Evolutionary conservation across 2,888 invertebrate genomes (phyloP).

Genomic region (Choristoneura rosaceana): DNA sequence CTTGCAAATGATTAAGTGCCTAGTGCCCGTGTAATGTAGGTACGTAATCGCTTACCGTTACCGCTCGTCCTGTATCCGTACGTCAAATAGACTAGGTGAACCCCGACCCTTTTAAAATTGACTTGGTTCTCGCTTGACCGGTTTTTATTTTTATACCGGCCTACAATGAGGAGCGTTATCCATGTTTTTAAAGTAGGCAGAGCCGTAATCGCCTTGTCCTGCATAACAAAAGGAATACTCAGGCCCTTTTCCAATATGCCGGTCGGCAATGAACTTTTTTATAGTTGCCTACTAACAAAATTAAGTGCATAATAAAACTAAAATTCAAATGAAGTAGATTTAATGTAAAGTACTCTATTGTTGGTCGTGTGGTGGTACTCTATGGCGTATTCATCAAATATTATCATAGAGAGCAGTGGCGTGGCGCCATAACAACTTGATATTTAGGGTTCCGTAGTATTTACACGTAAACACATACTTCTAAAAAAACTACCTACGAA

Average conservation of each 20-base stretch:
- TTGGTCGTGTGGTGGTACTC: too few relatives aligned
- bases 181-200: slow-evolving; percentile 46
- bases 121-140: slow-evolving; percentile 25
- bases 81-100: not conserved
- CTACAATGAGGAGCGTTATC: slow-evolving; percentile 32
- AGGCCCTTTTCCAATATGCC: slow-evolving; percentile 23
- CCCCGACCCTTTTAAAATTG: slow-evolving; percentile 8
- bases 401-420: too few relatives aligned
- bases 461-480: too few relatives aligned
- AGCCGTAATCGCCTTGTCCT: slow-evolving; percentile 40
- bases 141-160: slow-evolving; percentile 30
- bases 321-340: not conserved
- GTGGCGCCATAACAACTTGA: too few relatives aligned
- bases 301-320: not conserved
- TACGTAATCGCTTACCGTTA: not conserved
- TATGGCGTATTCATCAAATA: too few relatives aligned
- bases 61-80: not conserved
- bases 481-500: too few relatives aligned
- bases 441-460: too few relatives aligned
- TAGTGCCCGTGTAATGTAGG: not conserved
- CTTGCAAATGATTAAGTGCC: not conserved
- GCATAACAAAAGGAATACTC: slow-evolving; percentile 41
- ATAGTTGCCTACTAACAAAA: not conserved
- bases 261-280: slow-evolving; percentile 12
- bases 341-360: too few relatives aligned